These are phyloP conservation scores for Allophyes oxyacanthae DNA, from an alignment of 2,888 invertebrate genomes.

Conservation along the genomic window DNA sequence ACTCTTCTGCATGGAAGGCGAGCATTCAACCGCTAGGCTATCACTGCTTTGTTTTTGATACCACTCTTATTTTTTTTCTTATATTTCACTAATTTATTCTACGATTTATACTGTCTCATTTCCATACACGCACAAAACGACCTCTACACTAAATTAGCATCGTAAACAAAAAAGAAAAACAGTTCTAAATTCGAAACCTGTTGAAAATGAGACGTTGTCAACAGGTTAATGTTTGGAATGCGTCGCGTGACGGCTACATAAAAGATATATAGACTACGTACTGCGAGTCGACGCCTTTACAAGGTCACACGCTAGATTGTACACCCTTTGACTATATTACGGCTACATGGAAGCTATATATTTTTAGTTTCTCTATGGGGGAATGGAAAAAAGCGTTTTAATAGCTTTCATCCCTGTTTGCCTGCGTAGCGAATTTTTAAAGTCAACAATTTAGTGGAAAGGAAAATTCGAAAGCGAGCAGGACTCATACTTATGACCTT, in stretches of 20 bases:
- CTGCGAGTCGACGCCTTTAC: slow-evolving; percentile 24
- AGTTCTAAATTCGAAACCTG: slow-evolving; percentile 29
- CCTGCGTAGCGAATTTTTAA: too few species aligned
- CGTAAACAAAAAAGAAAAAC: slow-evolving; percentile 11
- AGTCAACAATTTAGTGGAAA: too few species aligned
- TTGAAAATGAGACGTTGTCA: slow-evolving; percentile 32
- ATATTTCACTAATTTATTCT: neutral
- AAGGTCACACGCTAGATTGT: slow-evolving; percentile 37
- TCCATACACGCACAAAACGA: slow-evolving; percentile 15
- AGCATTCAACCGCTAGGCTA: too few species aligned
- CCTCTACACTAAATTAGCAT: slow-evolving; percentile 10
- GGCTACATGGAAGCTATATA: slow-evolving; percentile 20
- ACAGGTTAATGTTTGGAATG: slow-evolving; percentile 45
- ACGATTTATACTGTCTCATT: slow-evolving; percentile 3
- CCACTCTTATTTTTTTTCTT: too few species aligned
- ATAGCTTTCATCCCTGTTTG: too few species aligned
- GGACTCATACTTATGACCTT: too few species aligned
- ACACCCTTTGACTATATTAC: slow-evolving; percentile 11
- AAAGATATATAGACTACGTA: slow-evolving; percentile 40
- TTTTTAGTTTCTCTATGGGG: slow-evolving; percentile 12
- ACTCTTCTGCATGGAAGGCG: too few species aligned
- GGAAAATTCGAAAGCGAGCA: too few species aligned
- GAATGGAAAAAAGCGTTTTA: neutral
- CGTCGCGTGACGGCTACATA: slow-evolving; percentile 42
- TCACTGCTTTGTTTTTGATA: too few species aligned